Conservation (phyloP, 2,113 vertebrate genomes). For the Gnathonemus echidnorhynchus region DNA sequence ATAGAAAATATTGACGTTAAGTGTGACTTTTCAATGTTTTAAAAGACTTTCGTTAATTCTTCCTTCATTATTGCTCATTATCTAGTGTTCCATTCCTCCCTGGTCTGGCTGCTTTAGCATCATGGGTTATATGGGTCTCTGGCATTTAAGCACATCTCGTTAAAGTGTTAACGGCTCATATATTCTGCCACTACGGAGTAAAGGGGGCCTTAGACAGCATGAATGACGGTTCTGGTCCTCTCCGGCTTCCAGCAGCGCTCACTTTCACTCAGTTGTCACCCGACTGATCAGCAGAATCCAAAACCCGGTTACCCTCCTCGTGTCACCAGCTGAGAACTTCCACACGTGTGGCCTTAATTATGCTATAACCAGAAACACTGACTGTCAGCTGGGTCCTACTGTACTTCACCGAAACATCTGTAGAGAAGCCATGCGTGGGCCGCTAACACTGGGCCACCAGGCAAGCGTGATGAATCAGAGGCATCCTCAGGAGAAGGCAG, state of each 20-base stretch:
- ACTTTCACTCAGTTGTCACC: constrained; percentile 6
- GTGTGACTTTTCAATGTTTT: not conserved
- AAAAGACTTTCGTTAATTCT: not conserved
- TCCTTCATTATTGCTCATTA: not conserved
- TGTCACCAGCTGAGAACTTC: not conserved
- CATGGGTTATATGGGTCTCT: not conserved
- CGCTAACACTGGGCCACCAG: not conserved
- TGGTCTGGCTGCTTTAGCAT: not conserved
- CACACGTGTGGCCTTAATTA: constrained; percentile 31
- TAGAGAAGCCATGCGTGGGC: constrained; percentile 27
- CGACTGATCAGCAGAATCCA: constrained; percentile 4
- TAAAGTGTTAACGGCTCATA: not conserved
- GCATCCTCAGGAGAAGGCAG: not conserved
- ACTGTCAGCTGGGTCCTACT: not conserved
- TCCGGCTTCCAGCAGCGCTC: not conserved
- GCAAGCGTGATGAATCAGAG: not conserved
- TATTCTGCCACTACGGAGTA: not conserved
- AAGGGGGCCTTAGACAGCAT: not conserved
- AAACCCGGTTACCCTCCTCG: constrained; percentile 27
- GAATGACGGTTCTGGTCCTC: not conserved
- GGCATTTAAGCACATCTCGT: not conserved
- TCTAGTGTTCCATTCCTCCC: not conserved
- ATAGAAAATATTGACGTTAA: not conserved
- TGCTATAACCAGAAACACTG: constrained; percentile 25
- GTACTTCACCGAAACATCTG: constrained; percentile 10